Evolutionary conservation across 1,140 invertebrate species (phyloP).

Genomic region (Drosophila rhopaloa): DNA sequence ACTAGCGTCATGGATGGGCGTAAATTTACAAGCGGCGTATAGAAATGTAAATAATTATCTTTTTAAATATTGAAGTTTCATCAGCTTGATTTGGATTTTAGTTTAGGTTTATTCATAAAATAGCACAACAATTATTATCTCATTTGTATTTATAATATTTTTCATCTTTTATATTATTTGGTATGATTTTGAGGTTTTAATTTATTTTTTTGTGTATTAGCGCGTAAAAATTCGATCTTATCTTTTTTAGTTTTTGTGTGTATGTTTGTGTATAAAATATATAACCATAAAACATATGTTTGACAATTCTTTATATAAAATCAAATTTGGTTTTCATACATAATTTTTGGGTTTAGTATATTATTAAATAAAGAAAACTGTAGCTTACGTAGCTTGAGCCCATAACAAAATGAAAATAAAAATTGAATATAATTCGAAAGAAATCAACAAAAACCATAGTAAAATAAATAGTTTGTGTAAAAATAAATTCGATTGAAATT

Average conservation of each 20-base stretch:
- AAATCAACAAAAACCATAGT: constrained; percentile 26
- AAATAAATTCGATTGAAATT: constrained; percentile 55
- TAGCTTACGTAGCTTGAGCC: constrained; percentile 80
- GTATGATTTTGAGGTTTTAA: constrained; percentile 65
- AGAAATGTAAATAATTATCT: constrained; percentile 4
- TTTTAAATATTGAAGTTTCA: constrained; percentile 15
- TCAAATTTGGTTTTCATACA: constrained; percentile 71
- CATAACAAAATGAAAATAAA: constrained; percentile 62
- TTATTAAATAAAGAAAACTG: constrained; percentile 56
- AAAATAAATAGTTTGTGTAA: constrained; percentile 37
- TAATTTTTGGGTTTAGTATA: constrained; percentile 63
- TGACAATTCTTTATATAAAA: constrained; percentile 76
- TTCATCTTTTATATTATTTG: constrained; percentile 64
- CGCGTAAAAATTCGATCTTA: constrained; percentile 30
- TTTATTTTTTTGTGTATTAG: constrained; percentile 56
- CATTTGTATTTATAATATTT: constrained; percentile 51
- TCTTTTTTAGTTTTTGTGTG: constrained; percentile 19
- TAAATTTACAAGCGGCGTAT: constrained; percentile 6
- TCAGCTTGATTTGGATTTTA: constrained; percentile 28
- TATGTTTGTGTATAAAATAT: constrained; percentile 56
- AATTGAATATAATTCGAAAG: constrained; percentile 24
- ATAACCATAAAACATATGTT: constrained; percentile 75
- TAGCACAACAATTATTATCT: constrained; percentile 64
- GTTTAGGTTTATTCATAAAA: constrained; percentile 70
- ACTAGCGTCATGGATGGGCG: constrained; percentile 4